Conservation (phyloP, 2,888 invertebrate species). For the Hypselothyrea guttata region DNA sequence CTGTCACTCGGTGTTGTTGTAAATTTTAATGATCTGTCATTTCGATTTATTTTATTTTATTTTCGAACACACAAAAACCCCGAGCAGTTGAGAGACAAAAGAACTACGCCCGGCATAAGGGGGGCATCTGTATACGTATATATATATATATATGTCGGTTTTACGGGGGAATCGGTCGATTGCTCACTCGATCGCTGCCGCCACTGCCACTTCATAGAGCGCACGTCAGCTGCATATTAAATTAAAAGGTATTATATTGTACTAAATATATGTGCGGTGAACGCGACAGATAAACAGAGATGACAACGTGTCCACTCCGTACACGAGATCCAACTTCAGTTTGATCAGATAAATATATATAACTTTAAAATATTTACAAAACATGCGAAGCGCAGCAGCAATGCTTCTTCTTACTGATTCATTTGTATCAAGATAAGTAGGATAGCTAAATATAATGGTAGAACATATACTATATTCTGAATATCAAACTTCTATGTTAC, state of each 20-base stretch:
- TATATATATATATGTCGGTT: not conserved
- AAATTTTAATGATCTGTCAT: conserved; percentile 82
- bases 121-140: not conserved
- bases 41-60: conserved; percentile 81
- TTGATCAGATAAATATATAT: no score
- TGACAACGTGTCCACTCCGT: no score
- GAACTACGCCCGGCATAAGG: conserved; percentile 8
- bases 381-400: no score
- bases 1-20: conserved; percentile 59
- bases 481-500: no score
- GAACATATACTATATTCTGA: no score
- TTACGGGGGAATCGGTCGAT: conserved; percentile 27
- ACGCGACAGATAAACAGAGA: not conserved
- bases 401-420: no score
- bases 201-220: conserved; percentile 56
- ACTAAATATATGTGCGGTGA: conserved; percentile 57
- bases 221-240: conserved; percentile 78
- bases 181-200: conserved; percentile 18
- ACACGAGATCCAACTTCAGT: no score
- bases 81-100: conserved; percentile 50
- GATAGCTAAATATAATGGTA: no score
- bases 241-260: conserved; percentile 78
- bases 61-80: conserved; percentile 56
- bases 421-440: no score
- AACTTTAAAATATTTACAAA: no score